Conservation (phyloP, 2,797 vertebrate genomes). For the Chaetophractus vellerosus region DNA sequence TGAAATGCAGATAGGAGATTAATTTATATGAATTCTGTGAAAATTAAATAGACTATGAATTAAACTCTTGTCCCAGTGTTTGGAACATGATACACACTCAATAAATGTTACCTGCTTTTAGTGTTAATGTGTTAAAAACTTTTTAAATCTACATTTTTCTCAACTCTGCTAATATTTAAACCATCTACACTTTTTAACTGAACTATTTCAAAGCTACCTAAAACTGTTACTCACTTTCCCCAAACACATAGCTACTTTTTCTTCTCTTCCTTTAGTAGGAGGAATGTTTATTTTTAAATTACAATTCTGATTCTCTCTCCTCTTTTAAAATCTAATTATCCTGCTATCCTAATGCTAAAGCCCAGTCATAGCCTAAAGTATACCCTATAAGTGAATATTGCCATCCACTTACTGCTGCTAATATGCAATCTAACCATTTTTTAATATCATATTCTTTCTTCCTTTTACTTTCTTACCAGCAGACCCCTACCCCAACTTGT, state of each 20-base stretch:
- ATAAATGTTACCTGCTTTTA: neutral
- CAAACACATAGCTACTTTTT: neutral
- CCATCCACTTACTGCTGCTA: neutral
- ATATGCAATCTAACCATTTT: neutral
- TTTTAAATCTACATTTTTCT: neutral
- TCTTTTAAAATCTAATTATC: neutral
- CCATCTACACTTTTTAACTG: neutral
- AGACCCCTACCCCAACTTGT: neutral
- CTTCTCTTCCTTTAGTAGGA: neutral
- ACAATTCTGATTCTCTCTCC: neutral
- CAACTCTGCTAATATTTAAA: neutral
- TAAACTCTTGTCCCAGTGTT: neutral
- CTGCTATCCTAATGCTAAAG: neutral
- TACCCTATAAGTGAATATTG: neutral
- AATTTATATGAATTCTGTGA: neutral
- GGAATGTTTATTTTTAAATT: slow-evolving; percentile 21
- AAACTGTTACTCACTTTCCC: neutral
- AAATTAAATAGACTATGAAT: slow-evolving; percentile 17
- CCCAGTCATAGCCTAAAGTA: neutral
- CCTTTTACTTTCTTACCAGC: neutral
- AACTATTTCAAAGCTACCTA: slow-evolving; percentile 2
- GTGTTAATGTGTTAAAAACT: neutral
- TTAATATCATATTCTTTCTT: neutral
- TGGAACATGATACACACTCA: neutral
- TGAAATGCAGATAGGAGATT: neutral